Evolutionary conservation across 64 coral and sea anemone species (phyloP), one percentile per base, ranked within the genome.

Genomic region (Montipora foliosa): DNA sequence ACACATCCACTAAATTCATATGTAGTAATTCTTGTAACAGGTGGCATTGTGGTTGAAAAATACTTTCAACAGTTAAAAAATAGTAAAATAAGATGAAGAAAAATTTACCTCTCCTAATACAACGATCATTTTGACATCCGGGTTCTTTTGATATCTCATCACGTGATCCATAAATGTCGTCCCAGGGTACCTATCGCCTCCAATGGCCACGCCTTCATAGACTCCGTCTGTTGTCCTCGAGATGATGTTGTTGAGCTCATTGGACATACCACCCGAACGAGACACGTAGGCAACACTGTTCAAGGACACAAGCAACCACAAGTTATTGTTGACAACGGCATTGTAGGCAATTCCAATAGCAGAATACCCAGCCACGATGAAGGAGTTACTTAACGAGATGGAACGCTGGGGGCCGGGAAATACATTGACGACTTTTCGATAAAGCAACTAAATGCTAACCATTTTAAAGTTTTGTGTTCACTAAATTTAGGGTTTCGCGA

Each of bases 191-290:
- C 98, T 96, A 72, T 99, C 97, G n/a, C 97, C 97, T 6, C 97
- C 97, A 84, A 99, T 99, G 17, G 97, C 97, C 59, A 99, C 92
- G 10, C 97, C 97, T 74, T 99, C 97, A 61, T 90, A 99, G 25
- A 99, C 97, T 6, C 97, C 97, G 66, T 99, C 94, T 1, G 97
- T 99, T n/a, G 94, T 99, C 82, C 97, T 87, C 1, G 97, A 80
- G 47, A 99, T 99, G 92, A 99, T 99, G 89, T 99, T 99, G 92
- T 99, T 99, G 51, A 99, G 73, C 57, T 99, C 97, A 29, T 99
- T 99, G 5, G 97, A 99, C 97, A 99, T 99, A 12, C 97, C 97
- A 17, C 97, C 97, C 37, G 97, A 99, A 74, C 97, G 78, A 48
- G 97, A 99, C 51, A 99, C 97, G 76, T 99, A 99, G 7, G 97